phyloP scores from a whole-genome alignment of 2,113 vertebrate species.

The Cacatua alba region DNA sequence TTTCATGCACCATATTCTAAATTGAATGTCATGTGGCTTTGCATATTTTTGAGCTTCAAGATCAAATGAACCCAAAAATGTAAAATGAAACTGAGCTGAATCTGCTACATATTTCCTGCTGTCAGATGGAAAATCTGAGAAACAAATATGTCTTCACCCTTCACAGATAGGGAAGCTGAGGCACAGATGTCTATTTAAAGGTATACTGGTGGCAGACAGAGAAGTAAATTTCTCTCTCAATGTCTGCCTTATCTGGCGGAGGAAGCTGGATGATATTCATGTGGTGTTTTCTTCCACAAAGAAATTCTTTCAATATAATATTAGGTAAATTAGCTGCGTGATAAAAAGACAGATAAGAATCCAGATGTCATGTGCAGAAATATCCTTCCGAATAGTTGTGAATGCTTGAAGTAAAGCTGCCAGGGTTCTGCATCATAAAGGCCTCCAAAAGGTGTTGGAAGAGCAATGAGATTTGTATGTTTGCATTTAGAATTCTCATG shows the following conservation, averaged over 20 bases:
- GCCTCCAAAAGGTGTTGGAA: not conserved
- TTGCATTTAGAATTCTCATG: not conserved
- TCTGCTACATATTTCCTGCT: slow-evolving; percentile 40
- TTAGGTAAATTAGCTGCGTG: slow-evolving; percentile 39
- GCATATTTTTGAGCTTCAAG: slow-evolving; percentile 16
- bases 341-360: slow-evolving; percentile 5
- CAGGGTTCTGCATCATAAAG: not conserved
- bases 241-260: not conserved
- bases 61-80: slow-evolving; percentile 25
- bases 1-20: slow-evolving; percentile 8
- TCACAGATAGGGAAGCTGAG: not conserved
- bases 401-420: not conserved
- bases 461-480: not conserved
- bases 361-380: not conserved
- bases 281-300: slow-evolving; percentile 21
- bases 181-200: slow-evolving; percentile 27
- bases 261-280: not conserved
- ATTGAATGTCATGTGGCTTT: slow-evolving; percentile 12
- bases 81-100: slow-evolving; percentile 21
- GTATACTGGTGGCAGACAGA: not conserved
- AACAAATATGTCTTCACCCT: not conserved
- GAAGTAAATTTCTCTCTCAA: not conserved
- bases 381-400: not conserved
- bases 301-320: not conserved
- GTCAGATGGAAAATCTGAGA: not conserved